Percentiles rank a stretch among this genome's conserved stretches.
phyloP scores from a whole-genome alignment of 2,113 vertebrate genomes.

The Acrocephalus arundinaceus region DNA sequence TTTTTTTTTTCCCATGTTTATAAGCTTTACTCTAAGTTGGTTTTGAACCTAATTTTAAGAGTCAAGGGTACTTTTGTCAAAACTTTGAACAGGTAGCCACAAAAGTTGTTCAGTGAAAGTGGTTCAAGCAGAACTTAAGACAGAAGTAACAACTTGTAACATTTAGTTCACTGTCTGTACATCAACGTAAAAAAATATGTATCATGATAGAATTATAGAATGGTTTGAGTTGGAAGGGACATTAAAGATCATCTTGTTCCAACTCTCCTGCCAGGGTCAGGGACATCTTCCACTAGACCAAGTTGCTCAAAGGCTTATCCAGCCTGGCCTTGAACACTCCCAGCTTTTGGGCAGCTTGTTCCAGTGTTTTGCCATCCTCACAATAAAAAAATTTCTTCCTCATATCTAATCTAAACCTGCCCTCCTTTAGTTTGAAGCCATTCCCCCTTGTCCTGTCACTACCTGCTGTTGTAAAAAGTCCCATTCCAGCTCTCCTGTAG shows the following conservation, averaged over 20 bases:
- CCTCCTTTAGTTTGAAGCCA: neutral
- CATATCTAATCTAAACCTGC: neutral
- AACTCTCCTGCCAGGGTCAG: neutral
- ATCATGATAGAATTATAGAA: neutral
- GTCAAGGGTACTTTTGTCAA: neutral
- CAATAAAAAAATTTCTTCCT: neutral
- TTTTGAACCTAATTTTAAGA: neutral
- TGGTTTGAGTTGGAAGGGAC: neutral
- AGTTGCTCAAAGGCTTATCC: neutral
- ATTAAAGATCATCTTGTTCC: neutral
- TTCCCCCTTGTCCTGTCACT: neutral
- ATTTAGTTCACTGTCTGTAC: neutral
- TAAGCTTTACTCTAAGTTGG: neutral
- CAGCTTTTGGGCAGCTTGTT: neutral
- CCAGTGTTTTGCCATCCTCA: neutral
- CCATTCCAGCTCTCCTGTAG: neutral
- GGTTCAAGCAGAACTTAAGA: neutral
- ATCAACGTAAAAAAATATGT: accelerated
- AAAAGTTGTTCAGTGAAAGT: neutral
- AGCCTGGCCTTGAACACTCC: neutral
- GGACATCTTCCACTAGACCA: neutral
- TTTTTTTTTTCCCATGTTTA: neutral
- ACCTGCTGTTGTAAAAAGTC: neutral
- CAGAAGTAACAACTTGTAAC: neutral
- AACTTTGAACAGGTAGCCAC: neutral